phyloP scores from a whole-genome alignment of 2,113 vertebrate species.

The Archilochus colubris region DNA sequence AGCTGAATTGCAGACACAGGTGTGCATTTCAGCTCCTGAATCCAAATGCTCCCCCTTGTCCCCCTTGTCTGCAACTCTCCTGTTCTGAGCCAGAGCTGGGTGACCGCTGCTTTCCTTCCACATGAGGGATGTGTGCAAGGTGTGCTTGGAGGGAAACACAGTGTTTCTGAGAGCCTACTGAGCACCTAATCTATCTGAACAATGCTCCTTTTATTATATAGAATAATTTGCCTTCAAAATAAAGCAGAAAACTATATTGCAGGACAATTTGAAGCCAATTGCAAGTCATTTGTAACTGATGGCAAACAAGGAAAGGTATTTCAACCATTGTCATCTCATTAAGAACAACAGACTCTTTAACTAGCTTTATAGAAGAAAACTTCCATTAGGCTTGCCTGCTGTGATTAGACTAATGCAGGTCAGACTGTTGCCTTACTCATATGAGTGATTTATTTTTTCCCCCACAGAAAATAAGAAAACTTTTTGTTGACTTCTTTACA shows the following conservation, averaged over 20 bases:
- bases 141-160: neutral
- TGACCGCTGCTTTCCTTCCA: neutral
- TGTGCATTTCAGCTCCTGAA: neutral
- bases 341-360: neutral
- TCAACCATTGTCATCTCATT: neutral
- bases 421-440: neutral
- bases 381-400: neutral
- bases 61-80: rapidly evolving
- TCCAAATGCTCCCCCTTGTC: neutral
- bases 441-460: neutral
- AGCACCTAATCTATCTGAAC: neutral
- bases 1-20: neutral
- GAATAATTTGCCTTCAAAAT: neutral
- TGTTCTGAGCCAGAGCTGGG: neutral
- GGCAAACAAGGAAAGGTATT: neutral
- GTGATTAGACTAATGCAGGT: neutral
- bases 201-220: neutral
- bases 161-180: neutral
- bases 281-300: neutral
- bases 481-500: neutral
- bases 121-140: neutral
- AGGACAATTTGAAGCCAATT: neutral
- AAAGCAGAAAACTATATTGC: neutral
- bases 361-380: neutral
- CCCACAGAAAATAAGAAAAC: neutral